A percentile compares a stretch with the other conserved stretches of the same genome.
Evolutionary conservation across 1,140 invertebrate genomes (phyloP).

Genomic region (Probaryconus sp.): DNA sequence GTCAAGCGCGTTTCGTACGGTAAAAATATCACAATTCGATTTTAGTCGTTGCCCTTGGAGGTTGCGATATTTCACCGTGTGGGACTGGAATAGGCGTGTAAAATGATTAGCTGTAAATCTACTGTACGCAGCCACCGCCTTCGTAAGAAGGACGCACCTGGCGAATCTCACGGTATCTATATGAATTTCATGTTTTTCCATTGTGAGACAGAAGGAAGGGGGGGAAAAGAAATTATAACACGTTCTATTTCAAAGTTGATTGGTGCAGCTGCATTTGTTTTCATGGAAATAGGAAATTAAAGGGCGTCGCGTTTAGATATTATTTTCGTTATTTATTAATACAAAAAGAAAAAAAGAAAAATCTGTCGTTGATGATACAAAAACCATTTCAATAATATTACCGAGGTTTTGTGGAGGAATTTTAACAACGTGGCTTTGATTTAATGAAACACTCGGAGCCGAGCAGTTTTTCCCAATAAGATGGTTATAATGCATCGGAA

Average conservation of each 20-base stretch:
- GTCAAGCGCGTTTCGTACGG: constrained; percentile 38
- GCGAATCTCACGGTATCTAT: constrained; percentile 72
- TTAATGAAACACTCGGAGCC: constrained; percentile 10
- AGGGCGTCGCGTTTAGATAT: no score
- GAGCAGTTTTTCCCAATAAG: constrained; percentile 20
- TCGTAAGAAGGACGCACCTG: constrained; percentile 68
- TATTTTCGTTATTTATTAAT: no score
- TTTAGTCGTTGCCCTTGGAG: constrained; percentile 61
- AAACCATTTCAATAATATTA: not conserved
- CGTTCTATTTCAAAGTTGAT: constrained; percentile 28
- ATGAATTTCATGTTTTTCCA: constrained; percentile 59
- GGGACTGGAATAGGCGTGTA: constrained; percentile 74
- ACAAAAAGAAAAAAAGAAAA: no score
- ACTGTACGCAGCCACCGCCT: constrained; percentile 68
- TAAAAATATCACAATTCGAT: constrained; percentile 53
- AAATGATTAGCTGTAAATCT: constrained; percentile 79
- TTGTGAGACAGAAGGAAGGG: constrained; percentile 14
- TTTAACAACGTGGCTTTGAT: constrained; percentile 2
- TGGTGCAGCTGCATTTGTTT: no score
- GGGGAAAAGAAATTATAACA: constrained; percentile 32
- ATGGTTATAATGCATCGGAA: constrained; percentile 30
- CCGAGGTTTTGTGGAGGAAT: constrained; percentile 16
- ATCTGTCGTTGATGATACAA: no score
- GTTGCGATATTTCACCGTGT: constrained; percentile 72
- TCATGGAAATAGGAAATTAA: no score